phyloP scores from a whole-genome alignment of 1,140 invertebrate genomes.

The Cepaea nemoralis region DNA sequence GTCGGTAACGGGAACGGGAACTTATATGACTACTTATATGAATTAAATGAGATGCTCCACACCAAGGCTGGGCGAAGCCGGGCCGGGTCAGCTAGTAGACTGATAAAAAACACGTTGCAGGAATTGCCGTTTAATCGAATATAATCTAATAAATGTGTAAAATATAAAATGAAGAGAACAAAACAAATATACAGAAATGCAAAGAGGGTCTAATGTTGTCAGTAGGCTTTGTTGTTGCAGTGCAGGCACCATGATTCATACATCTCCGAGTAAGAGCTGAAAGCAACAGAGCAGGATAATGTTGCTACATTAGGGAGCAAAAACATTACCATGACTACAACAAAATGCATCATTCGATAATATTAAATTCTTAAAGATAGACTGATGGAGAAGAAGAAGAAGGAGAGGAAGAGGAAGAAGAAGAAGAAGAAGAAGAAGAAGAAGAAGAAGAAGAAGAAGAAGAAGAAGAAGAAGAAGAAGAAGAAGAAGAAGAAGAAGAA shows the following conservation, averaged over 20 bases:
- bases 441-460: not conserved
- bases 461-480: not conserved
- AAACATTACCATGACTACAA: too few relatives aligned
- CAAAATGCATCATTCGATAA: too few relatives aligned
- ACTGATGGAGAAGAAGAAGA: too few relatives aligned
- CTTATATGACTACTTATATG: too few relatives aligned
- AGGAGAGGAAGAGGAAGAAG: too few relatives aligned
- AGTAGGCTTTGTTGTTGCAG: not conserved
- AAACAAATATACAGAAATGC: not conserved
- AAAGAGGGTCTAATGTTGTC: not conserved
- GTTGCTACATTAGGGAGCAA: too few relatives aligned
- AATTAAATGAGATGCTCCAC: too few relatives aligned
- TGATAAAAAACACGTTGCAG: conserved; percentile 22
- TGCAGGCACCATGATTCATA: not conserved
- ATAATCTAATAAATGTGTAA: not conserved
- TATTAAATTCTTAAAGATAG: too few relatives aligned
- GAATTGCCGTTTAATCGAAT: too few relatives aligned
- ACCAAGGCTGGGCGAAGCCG: too few relatives aligned
- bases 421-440: not conserved
- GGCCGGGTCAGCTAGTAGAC: too few relatives aligned
- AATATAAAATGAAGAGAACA: not conserved
- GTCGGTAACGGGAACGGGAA: too few relatives aligned
- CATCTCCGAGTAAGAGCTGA: not conserved
- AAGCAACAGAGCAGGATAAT: not conserved
- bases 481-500: not conserved